A percentile compares a stretch with the other conserved stretches of the same genome.
These are phyloP conservation scores for Hedya salicella DNA, from an alignment of 2,888 invertebrate species.

Conservation along the genomic window DNA sequence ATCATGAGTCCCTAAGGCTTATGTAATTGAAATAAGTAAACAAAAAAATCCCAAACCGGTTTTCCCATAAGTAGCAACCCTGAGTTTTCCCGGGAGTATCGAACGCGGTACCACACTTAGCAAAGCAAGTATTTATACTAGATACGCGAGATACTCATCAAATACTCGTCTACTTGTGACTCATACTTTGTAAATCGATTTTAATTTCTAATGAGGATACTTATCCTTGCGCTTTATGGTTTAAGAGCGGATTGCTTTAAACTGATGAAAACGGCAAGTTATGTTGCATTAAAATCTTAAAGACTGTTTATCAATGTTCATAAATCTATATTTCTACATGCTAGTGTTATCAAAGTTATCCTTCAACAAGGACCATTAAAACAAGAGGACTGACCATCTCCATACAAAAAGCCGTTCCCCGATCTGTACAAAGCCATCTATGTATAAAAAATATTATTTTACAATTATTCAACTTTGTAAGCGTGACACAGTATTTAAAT, in stretches of 20 bases:
- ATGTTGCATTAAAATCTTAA: not conserved
- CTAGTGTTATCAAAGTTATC: no score
- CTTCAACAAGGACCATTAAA: no score
- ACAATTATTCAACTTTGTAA: no score
- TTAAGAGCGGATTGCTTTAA: not conserved
- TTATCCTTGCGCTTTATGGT: conserved; percentile 2
- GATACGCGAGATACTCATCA: conserved; percentile 31
- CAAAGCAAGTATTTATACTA: conserved; percentile 47
- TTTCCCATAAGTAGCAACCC: conserved; percentile 41
- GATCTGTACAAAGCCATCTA: no score
- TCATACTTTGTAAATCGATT: conserved; percentile 35
- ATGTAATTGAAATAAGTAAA: conserved; percentile 16
- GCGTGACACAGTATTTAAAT: no score
- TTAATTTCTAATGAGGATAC: conserved; percentile 16
- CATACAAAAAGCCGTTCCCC: no score
- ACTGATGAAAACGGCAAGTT: not conserved
- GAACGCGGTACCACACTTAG: conserved; percentile 51
- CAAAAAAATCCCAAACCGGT: conserved; percentile 24
- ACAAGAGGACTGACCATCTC: no score
- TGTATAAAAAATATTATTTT: no score
- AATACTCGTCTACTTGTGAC: conserved; percentile 28
- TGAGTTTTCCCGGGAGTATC: conserved; percentile 49
- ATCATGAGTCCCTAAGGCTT: conserved; percentile 2
- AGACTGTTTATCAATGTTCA: no score
- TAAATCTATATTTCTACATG: no score